Conservation (phyloP, 2,797 vertebrate species). For the Tapera naevia region DNA sequence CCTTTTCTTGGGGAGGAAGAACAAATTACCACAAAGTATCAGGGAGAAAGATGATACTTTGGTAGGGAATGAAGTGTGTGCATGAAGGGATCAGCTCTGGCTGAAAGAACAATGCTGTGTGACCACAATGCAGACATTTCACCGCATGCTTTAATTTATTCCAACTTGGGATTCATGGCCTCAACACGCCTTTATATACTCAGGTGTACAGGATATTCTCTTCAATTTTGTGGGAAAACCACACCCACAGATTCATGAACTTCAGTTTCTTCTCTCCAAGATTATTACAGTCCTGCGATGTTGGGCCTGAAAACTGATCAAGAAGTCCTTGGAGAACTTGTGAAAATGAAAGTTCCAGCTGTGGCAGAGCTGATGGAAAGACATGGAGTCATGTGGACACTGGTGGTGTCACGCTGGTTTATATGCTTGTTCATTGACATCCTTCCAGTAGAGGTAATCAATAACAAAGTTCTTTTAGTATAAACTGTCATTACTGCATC, state of each 20-base stretch:
- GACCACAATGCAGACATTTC: neutral
- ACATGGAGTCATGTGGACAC: conserved; percentile 88
- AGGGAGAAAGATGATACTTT: neutral
- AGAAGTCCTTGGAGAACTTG: conserved; percentile 92
- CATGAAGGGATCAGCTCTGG: neutral
- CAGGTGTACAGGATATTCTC: neutral
- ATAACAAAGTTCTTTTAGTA: neutral
- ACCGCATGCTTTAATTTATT: neutral
- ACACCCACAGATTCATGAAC: neutral
- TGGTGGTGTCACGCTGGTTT: conserved; percentile 95
- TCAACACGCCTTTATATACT: neutral
- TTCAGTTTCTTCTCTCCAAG: conserved; percentile 65
- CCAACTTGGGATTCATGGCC: neutral
- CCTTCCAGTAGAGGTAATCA: conserved; percentile 91
- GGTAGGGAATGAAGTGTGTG: neutral
- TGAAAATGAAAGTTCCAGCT: conserved; percentile 87
- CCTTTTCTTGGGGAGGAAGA: neutral
- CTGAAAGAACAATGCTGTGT: neutral
- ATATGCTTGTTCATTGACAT: conserved; percentile 95
- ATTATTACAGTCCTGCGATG: conserved; percentile 92
- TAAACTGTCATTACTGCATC: neutral
- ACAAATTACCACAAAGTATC: neutral
- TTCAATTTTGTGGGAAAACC: neutral
- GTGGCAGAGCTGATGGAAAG: conserved; percentile 88
- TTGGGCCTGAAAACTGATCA: conserved; percentile 92